A percentile compares a stretch with the other conserved stretches of the same genome.
Evolutionary conservation across 2,113 vertebrate genomes (phyloP).

Genomic region (Centropus unirufus): DNA sequence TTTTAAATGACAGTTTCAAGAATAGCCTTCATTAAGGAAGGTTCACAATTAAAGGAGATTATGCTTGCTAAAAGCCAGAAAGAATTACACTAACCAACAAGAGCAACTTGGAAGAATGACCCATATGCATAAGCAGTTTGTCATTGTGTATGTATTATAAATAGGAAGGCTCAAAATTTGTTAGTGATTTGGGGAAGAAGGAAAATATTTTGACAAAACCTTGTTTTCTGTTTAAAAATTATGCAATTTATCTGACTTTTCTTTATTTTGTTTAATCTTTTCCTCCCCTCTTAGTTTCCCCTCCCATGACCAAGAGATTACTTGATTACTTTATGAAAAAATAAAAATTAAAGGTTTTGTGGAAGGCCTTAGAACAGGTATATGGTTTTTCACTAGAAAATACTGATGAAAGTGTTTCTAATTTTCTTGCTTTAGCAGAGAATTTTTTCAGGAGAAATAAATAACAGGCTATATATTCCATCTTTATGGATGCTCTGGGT

Average conservation of each 20-base stretch:
- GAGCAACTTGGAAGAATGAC: neutral
- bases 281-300: neutral
- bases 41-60: conserved; percentile 48
- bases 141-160: neutral
- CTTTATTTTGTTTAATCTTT: neutral
- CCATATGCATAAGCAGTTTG: neutral
- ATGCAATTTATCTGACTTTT: neutral
- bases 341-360: neutral
- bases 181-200: neutral
- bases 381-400: neutral
- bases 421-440: neutral
- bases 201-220: neutral
- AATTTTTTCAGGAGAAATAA: conserved; percentile 25
- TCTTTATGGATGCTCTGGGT: neutral
- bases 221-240: neutral
- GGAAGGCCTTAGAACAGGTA: neutral
- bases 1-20: conserved; percentile 60
- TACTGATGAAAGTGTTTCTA: neutral
- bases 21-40: conserved; percentile 33
- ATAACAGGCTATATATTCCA: neutral
- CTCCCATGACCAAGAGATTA: neutral
- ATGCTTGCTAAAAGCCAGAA: conserved; percentile 18
- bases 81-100: conserved; percentile 7
- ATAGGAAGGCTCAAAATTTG: neutral
- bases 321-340: neutral